Evolutionary conservation across 2,113 vertebrate species (phyloP).

Genomic region (Puntigrus tetrazona): DNA sequence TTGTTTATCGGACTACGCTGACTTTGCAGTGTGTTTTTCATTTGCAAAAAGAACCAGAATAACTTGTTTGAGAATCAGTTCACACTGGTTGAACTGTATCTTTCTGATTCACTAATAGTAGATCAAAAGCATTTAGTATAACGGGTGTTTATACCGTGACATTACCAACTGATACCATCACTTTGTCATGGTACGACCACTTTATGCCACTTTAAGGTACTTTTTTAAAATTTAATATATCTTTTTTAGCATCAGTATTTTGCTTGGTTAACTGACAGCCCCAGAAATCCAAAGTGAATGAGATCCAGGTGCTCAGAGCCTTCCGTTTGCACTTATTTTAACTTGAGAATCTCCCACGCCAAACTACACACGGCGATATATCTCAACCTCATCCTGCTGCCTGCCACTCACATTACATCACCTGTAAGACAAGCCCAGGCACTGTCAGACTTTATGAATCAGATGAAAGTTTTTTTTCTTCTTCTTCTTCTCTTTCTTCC

Average conservation of each 20-base stretch:
- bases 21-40: neutral
- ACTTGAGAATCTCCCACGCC: slow-evolving; percentile 12
- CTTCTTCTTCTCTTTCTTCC: slow-evolving; percentile 40
- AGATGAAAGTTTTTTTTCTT: slow-evolving; percentile 45
- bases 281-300: slow-evolving; percentile 36
- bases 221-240: neutral
- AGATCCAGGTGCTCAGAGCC: slow-evolving; percentile 39
- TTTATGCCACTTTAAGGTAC: neutral
- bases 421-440: slow-evolving; percentile 48
- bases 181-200: neutral
- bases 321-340: neutral
- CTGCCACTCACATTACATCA: slow-evolving; percentile 44
- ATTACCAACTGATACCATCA: neutral
- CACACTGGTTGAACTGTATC: neutral
- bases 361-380: neutral
- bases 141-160: neutral
- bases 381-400: slow-evolving; percentile 18
- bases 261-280: slow-evolving; percentile 45
- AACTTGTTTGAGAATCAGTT: neutral
- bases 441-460: slow-evolving; percentile 66
- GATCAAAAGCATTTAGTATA: neutral
- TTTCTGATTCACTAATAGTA: neutral
- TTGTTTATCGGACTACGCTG: neutral
- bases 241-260: neutral
- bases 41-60: neutral